phyloP scores from a whole-genome alignment of 2,113 vertebrate species.

The Gopherus flavomarginatus region DNA sequence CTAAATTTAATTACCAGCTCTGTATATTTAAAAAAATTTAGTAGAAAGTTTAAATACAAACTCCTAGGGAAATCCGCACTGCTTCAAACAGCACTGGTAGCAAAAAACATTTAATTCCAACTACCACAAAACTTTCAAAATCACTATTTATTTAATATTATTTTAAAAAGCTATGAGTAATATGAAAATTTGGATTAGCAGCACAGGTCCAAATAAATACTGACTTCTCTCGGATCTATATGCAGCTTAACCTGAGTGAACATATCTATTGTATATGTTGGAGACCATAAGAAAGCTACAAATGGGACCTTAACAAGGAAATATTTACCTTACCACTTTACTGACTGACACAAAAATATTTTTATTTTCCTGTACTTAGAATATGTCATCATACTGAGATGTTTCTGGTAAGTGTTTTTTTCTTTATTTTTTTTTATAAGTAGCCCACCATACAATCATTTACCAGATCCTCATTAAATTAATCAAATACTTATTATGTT shows the following conservation, averaged over 20 bases:
- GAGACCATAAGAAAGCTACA: background rate
- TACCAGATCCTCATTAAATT: background rate
- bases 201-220: background rate
- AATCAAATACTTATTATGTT: conserved; percentile 6
- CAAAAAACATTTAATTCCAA: background rate
- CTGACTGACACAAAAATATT: conserved; percentile 11
- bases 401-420: conserved; percentile 1
- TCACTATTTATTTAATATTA: background rate
- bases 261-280: background rate
- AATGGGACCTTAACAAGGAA: background rate
- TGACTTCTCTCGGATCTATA: background rate
- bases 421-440: background rate
- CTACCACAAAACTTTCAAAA: background rate
- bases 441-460: background rate
- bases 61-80: background rate
- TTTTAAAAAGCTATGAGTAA: background rate
- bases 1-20: background rate
- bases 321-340: background rate
- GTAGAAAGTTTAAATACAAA: background rate
- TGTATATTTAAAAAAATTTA: background rate
- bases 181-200: background rate
- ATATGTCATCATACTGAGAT: background rate
- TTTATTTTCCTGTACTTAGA: conserved; percentile 46
- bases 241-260: background rate
- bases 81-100: background rate